Evolutionary conservation across 1,140 invertebrate genomes (phyloP).

Genomic region (Tribolium madens): DNA sequence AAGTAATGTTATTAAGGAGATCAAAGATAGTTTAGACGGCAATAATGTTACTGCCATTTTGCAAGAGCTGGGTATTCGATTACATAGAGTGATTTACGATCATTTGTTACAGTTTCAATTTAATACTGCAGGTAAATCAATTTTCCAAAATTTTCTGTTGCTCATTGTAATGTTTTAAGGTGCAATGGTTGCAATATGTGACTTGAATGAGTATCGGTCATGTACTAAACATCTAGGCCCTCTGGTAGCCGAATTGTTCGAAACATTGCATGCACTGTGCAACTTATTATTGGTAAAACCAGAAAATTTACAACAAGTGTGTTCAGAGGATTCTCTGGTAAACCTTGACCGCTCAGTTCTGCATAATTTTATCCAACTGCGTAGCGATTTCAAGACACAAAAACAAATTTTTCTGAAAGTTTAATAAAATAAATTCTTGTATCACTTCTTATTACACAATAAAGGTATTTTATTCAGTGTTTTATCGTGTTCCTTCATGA

Average conservation of each 20-base stretch:
- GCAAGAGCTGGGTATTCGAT: constrained; percentile 88
- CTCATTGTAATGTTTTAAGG: constrained; percentile 69
- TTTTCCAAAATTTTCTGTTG: not conserved
- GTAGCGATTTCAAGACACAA: constrained; percentile 91
- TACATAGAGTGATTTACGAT: constrained; percentile 95
- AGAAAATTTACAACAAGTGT: constrained; percentile 96
- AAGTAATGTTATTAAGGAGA: constrained; percentile 80
- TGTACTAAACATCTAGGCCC: constrained; percentile 74
- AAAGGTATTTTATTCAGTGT: too few species aligned
- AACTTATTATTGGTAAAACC: constrained; percentile 96
- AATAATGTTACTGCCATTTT: constrained; percentile 91
- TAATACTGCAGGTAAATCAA: constrained; percentile 83
- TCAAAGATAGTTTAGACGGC: constrained; percentile 90
- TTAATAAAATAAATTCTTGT: constrained; percentile 20
- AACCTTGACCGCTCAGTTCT: constrained; percentile 88
- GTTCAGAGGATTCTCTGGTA: constrained; percentile 91
- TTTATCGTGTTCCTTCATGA: too few species aligned
- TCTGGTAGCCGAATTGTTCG: constrained; percentile 88
- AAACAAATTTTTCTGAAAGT: constrained; percentile 67
- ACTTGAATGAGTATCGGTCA: constrained; percentile 92
- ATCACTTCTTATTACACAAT: not conserved
- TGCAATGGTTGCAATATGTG: constrained; percentile 97
- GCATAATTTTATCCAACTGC: constrained; percentile 92
- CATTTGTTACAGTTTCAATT: constrained; percentile 96
- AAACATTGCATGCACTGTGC: constrained; percentile 94